Percentiles rank a stretch among this genome's conserved stretches.
Evolutionary conservation across 2,113 vertebrate genomes (phyloP).

Genomic region (Noctilio leporinus): DNA sequence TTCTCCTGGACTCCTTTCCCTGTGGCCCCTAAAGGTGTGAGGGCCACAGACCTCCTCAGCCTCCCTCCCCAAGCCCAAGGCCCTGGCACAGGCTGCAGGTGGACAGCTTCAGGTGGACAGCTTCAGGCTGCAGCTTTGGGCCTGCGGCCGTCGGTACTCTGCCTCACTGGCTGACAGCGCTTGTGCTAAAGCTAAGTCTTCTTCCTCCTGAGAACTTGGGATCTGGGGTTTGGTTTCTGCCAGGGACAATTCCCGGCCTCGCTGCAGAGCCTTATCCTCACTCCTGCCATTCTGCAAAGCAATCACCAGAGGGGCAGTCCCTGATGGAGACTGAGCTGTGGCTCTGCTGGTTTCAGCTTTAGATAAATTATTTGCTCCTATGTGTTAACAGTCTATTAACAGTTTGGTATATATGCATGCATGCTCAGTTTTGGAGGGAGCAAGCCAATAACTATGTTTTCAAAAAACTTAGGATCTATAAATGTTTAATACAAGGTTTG

Average conservation of each 20-base stretch:
- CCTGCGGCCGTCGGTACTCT: conserved; percentile 88
- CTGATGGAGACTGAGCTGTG: conserved; percentile 42
- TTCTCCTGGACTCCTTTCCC: conserved; percentile 22
- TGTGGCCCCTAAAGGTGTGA: too few species aligned
- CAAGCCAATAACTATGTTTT: neutral
- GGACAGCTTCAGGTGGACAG: too few species aligned
- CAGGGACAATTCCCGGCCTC: conserved; percentile 93
- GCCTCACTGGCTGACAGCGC: conserved; percentile 95
- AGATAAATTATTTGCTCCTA: neutral
- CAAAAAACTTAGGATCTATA: neutral
- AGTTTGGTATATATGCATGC: neutral
- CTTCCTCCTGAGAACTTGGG: conserved; percentile 90
- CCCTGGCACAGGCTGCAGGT: too few species aligned
- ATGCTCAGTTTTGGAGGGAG: neutral
- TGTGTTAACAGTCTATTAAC: neutral
- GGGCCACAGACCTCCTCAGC: too few species aligned
- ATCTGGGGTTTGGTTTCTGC: conserved; percentile 82
- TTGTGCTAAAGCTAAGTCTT: conserved; percentile 93
- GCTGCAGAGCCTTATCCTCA: conserved; percentile 94
- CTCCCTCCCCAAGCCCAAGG: too few species aligned
- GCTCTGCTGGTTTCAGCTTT: conserved; percentile 39
- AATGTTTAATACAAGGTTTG: neutral
- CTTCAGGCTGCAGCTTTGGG: too few species aligned
- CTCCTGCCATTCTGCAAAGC: conserved; percentile 82
- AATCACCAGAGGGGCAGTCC: conserved; percentile 45